A percentile compares a stretch with the other conserved stretches of the same genome.
These are phyloP conservation scores for Sacculina carcini DNA, from an alignment of 2,888 invertebrate genomes.

Conservation along the genomic window DNA sequence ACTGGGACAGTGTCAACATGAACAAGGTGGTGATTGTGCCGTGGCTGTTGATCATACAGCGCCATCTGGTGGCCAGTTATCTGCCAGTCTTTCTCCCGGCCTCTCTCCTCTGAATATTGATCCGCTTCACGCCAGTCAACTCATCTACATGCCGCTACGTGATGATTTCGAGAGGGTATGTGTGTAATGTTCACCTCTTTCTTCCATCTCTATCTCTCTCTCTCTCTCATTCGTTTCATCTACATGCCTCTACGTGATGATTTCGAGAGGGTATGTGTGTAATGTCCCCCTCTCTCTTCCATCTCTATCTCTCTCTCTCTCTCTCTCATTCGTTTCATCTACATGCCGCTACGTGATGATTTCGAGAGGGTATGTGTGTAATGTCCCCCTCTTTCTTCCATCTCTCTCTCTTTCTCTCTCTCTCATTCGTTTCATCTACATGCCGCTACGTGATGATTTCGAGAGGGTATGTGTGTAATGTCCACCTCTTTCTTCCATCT, in stretches of 20 bases:
- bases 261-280: constrained; percentile 82
- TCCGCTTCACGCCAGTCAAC: constrained; percentile 54
- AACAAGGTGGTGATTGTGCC: constrained; percentile 28
- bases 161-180: constrained; percentile 91
- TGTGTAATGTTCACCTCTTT: too few species aligned
- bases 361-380: too few species aligned
- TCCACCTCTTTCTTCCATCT: too few species aligned
- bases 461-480: too few species aligned
- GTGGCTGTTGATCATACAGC: constrained; percentile 16
- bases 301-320: too few species aligned
- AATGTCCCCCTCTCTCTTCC: too few species aligned
- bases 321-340: constrained; percentile 31
- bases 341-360: constrained; percentile 82
- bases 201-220: too few species aligned
- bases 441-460: too few species aligned
- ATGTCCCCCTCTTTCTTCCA: too few species aligned
- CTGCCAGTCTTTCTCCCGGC: constrained; percentile 40
- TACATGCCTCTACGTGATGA: constrained; percentile 90
- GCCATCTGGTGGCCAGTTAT: constrained; percentile 30
- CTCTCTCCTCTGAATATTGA: constrained; percentile 55
- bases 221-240: constrained; percentile 27
- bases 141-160: constrained; percentile 81
- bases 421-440: too few species aligned
- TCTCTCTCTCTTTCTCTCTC: too few species aligned
- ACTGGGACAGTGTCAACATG: background rate